phyloP scores from a whole-genome alignment of 2,888 invertebrate genomes.

The Hirtodrosophila confusa region DNA sequence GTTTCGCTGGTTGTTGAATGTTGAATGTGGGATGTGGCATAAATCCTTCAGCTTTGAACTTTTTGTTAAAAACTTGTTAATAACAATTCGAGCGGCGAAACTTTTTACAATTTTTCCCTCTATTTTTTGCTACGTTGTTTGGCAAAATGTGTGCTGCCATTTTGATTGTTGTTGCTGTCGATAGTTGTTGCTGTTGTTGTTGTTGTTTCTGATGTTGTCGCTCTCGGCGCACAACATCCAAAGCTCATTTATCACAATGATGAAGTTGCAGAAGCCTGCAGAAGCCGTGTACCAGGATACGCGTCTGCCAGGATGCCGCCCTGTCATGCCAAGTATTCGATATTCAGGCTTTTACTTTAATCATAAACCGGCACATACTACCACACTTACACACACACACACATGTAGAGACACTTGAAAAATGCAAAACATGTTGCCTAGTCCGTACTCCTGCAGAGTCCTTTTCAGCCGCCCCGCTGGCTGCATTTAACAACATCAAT shows the following conservation, averaged over 20 bases:
- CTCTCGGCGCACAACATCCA: slow-evolving; percentile 38
- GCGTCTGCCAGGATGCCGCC: slow-evolving; percentile 32
- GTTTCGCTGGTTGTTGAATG: slow-evolving; percentile 15
- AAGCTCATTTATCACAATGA: slow-evolving; percentile 72
- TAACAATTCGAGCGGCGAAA: slow-evolving; percentile 62
- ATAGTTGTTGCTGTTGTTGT: slow-evolving; percentile 23
- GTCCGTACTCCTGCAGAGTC: slow-evolving; percentile 28
- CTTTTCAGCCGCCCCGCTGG: slow-evolving; percentile 11
- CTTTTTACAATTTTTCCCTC: slow-evolving; percentile 32
- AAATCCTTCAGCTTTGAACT: slow-evolving; percentile 69
- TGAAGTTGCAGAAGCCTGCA: slow-evolving; percentile 58
- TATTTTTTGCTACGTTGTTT: slow-evolving; percentile 20
- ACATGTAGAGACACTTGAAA: slow-evolving; percentile 35
- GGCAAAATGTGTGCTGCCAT: slow-evolving; percentile 36
- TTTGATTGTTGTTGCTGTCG: slow-evolving; percentile 28
- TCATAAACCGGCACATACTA: slow-evolving; percentile 55
- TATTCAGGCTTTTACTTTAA: slow-evolving; percentile 67
- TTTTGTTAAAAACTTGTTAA: slow-evolving; percentile 67
- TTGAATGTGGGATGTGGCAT: slow-evolving; percentile 43
- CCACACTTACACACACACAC: slow-evolving; percentile 11
- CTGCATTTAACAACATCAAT: slow-evolving; percentile 66
- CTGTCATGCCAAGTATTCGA: slow-evolving; percentile 50
- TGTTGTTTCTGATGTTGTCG: slow-evolving; percentile 31
- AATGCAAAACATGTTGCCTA: slow-evolving; percentile 61
- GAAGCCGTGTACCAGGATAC: slow-evolving; percentile 25